Evolutionary conservation across 2,888 invertebrate genomes (phyloP), one percentile per base, ranked within the genome.

Genomic region (Drosophila prolongata): DNA sequence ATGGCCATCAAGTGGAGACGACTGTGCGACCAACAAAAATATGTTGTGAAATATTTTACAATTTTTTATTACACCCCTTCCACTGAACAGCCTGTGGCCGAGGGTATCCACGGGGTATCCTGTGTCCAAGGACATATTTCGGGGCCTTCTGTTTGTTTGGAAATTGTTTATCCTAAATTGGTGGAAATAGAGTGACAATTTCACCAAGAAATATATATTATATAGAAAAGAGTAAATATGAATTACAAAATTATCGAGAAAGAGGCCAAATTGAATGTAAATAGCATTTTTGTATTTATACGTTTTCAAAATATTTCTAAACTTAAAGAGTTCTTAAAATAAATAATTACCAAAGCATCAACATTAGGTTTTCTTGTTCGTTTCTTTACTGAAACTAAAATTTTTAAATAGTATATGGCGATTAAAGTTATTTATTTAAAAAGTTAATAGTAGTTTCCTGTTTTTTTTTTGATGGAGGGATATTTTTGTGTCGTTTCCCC

Each of bases 1-100:
- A 71, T 46, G 74, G 50, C 60, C 74, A 67, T 74, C 74, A 74
- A 81, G 80, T 80, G 80, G 83, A 83, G 87, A 70, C 59, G 78
- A 58, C 78, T 61, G 62, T 64, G 56, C 50, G 64, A 71, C 53
- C 77, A 77, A 71, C 73, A 82, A 76, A 85, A 85, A 81, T 82
- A 86, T 86, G 83, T 86, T 86, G 83, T 70, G 72, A 80, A 86
- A 82, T 82, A 82, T 82, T 86, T 82, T 75, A 83, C 83, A 86
- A 80, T 83, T 81, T 83, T 70, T 81, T 77, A 85, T 82, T 64
- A 53, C 59, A 44, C 79, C 49, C 77, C 61, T 34, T 60, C 55
- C 61, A 42, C 67, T 37, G 56, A 61, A 59, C 52, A 59, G 68
- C 52, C 55, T n/a, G 34, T 13, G 14, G 38, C 4, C 13, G 8